Conservation (phyloP, 2,888 invertebrate genomes). For the Hypomecis punctinalis region DNA sequence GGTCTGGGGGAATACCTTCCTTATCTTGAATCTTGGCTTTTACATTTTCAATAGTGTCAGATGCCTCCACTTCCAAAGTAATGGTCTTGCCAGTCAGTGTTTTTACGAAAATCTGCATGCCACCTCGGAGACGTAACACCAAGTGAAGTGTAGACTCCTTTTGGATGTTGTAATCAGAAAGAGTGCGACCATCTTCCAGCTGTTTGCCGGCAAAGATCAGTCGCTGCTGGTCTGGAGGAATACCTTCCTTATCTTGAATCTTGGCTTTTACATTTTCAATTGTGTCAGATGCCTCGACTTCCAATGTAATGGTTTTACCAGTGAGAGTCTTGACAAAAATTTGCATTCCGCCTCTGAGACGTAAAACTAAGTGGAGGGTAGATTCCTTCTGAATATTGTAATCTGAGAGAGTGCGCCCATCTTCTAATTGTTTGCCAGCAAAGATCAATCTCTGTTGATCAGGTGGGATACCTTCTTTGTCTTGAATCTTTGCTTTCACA, state of each 20-base stretch:
- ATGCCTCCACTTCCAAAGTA: conserved; percentile 65
- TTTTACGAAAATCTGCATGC: conserved; percentile 74
- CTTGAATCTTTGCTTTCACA: conserved; percentile 71
- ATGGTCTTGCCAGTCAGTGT: conserved; percentile 69
- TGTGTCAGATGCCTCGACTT: conserved; percentile 69
- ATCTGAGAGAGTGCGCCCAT: conserved; percentile 67
- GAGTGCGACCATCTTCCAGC: conserved; percentile 65
- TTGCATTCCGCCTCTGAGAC: conserved; percentile 71
- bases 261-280: conserved; percentile 76
- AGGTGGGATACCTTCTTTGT: conserved; percentile 70
- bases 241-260: conserved; percentile 72
- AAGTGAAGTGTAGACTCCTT: conserved; percentile 67
- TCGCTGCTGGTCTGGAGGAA: conserved; percentile 71
- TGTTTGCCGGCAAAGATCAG: conserved; percentile 69
- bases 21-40: conserved; percentile 71
- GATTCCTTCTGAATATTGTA: conserved; percentile 72
- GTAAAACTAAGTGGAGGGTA: conserved; percentile 62
- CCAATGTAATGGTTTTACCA: conserved; percentile 66
- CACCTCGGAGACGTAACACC: conserved; percentile 65
- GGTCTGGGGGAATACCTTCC: conserved; percentile 70
- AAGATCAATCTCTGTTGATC: conserved; percentile 69
- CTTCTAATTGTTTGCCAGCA: conserved; percentile 68
- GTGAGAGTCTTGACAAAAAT: conserved; percentile 69
- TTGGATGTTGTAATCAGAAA: conserved; percentile 69
- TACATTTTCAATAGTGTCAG: conserved; percentile 71